Evolutionary conservation across 2,888 invertebrate genomes (phyloP), one percentile per base, ranked within the genome.

Genomic region (Lacanobia oleracea): DNA sequence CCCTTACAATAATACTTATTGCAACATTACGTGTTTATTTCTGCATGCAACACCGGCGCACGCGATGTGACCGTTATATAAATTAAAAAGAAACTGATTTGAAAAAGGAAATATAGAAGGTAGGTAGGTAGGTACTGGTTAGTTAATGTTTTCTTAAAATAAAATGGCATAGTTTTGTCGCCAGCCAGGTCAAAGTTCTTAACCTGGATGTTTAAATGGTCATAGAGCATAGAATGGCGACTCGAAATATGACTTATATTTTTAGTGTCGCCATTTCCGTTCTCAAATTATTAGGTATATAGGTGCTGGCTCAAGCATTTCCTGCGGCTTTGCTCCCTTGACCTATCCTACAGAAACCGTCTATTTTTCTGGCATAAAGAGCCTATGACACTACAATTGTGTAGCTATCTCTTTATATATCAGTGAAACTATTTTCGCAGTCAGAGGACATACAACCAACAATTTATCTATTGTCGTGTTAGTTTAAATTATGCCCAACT

Each of bases 161-260:
- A 48, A 23, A 37, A 9, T 54, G 21, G 60, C 48, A 60, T 72
- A 21, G 50, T 62, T 56, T 78, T 72, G n/a, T 76, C 16, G 73
- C 64, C 21, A 79, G 75, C 48, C 80, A 77, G 77, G 77, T 80
- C 77, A 67, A 59, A 77, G 81, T 77, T 75, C 75, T 80, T 75
- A 62, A 80, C 67, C 75, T 67, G 40, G 18, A 48, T 64, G 7
- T 53, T 40, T 18, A n/a, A 45, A 21, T 77, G 37, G 21, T 23
- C 59, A 27, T 53, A n/a, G 14, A 14, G 21, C 0, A 59, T 27
- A 18, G 48, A 48, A 18, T 48, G 18, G 48, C 48, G 48, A 7
- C 18, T 48, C 18, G 18, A 43, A 43, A 16, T 14, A 43, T 16
- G 5, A 43, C 43, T 14, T 43, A 43, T 14, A 43, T 43, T 33